Percentiles rank a stretch among this genome's conserved stretches.
Conservation (phyloP, 2,113 vertebrate species). For the Ploceus nigricollis region DNA sequence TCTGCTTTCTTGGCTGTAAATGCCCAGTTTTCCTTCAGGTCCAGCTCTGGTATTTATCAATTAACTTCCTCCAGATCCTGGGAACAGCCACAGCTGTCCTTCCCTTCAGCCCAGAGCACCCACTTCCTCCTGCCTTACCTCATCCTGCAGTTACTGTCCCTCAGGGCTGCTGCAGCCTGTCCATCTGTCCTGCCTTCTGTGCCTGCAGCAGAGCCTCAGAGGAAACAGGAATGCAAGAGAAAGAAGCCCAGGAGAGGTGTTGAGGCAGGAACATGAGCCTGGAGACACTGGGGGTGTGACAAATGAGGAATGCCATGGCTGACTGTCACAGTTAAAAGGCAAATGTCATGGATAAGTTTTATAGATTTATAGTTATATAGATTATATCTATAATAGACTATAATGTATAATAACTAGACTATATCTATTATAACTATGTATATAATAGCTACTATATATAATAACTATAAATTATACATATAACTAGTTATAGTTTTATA, state of each 20-base stretch:
- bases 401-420: no score
- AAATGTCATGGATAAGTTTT: no score
- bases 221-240: background rate
- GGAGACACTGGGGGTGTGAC: background rate
- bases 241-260: background rate
- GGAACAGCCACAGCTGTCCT: constrained; percentile 3
- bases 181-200: background rate
- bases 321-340: background rate
- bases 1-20: constrained; percentile 9
- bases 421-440: no score
- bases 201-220: background rate
- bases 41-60: constrained; percentile 4
- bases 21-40: constrained; percentile 4
- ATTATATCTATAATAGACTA: no score
- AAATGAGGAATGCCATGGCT: background rate
- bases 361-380: background rate
- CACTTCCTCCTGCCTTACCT: constrained; percentile 38
- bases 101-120: background rate
- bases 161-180: background rate
- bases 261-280: background rate
- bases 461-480: no score
- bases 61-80: background rate
- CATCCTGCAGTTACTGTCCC: background rate
- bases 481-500: background rate
- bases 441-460: no score